Base-by-base conservation (phyloP, 2,113 vertebrate genomes). In the Hippocampus zosterae region DNA sequence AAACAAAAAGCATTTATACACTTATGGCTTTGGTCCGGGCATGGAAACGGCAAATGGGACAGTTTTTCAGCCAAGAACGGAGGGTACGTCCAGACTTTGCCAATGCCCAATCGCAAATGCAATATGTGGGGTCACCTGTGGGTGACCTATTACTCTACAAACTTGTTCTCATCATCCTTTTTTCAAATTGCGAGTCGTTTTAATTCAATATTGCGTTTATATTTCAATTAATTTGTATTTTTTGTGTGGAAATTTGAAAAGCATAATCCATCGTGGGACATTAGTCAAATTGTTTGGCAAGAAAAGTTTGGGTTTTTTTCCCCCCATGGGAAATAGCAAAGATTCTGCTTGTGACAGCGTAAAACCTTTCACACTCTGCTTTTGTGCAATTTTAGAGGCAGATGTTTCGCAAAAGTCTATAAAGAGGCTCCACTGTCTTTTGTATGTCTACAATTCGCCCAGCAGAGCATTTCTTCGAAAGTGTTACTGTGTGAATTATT, bases 381-480 rank as follows among this genome's bases (percentile, higher is more conserved):
- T 25, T 25, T 46, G 7, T 65, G 13, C 5, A 10, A 46, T 46
- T 65, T 46, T 42, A 65, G 13, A 50, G 15, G 57, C 10, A 27
- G 55, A 27, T 2, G 8, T 33, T 16, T 33, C 6, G 6, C 13
- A 59, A 59, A 6, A 3, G 15, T 19, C 11, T 21, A 37, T 37
- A 3, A 15, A 37, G 59, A 63, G 40, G 37, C 15, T 63, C 41
- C n/a, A 9, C n/a, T 25, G n/a, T 46, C 15, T 44, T 63, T 18
- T 25, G n/a, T 16, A 44, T 65, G 53, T 73, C 56, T 55, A 68
- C 48, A 42, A 59, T 60, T 78, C 23, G 1, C 23, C 59, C 21
- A 42, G 52, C 1, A 60, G 64, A 72, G 41, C 25, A 41, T 68
- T 78, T 76, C 68, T 61, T 73, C 15, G 69, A 65, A 21, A 18